Base-by-base conservation (phyloP, 2,888 invertebrate genomes). In the Dasypogon diadema region DNA sequence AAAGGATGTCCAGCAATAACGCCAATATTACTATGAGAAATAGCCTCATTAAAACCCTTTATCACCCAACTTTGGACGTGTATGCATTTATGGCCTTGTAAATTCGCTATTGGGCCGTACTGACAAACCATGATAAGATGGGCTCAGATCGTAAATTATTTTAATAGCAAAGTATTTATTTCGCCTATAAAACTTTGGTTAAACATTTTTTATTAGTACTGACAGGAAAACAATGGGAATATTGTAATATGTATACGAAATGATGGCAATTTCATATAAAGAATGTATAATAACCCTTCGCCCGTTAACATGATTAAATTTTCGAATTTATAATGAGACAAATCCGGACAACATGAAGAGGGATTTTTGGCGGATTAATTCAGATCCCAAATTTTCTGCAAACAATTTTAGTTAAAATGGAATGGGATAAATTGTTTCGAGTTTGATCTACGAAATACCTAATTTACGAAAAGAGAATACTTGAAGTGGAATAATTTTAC, bases 51-150 rank as follows among this genome's bases (percentile, higher is more conserved):
- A 60, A 30, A n/a, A 21, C 18, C 37, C 60, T 60, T 60, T 60
- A 60, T 60, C 60, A 60, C 10, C 60, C 60, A 18, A 16, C 18
- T 18, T 26, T 34, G 37, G 58, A 37, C 21, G n/a, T 60, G 12
- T 37, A 37, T 3, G 37, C 37, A n/a, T 60, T 21, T n/a, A 37
- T 60, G 34, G 37, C 16, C n/a, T 18, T 10, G 4, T 10, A 34
- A 60, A 60, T 37, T 60, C 22, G 18, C 34, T 60, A 60, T 60
- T 4, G 12, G 30, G 60, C 18, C 16, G 42, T 10, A 18, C 37
- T 60, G 60, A 60, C 60, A 60, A 60, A 60, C 60, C 37, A 37
- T 21, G 60, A 60, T 60, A 60, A 60, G 60, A 60, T 1, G 21
- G 34, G 12, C 18, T 8, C 12, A 4, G 37, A 34, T 60, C 60